Base-by-base conservation (phyloP, 2,113 vertebrate species). In the Hippolais icterina region DNA sequence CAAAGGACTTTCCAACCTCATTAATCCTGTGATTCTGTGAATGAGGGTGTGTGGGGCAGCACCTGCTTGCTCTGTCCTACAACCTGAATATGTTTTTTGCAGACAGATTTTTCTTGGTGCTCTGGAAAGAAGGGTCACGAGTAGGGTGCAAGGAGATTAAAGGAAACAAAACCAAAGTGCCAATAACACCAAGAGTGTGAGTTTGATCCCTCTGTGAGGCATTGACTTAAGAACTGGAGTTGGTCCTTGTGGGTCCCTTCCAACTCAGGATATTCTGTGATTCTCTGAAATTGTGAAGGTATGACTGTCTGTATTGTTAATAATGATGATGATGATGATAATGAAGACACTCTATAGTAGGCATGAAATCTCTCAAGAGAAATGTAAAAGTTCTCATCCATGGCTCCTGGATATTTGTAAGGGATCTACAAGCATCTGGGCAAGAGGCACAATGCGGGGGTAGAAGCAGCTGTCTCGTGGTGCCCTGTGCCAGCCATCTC, bases 1-100 rank as follows among this genome's bases (percentile, higher is more conserved):
- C 24, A 1, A 16, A 56, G 24, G 5, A 49, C 10, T n/a, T 56
- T 16, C 42, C 60, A 75, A 4, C 1, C 1, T 23, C 0, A 0
- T 49, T n/a, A 41, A 65, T 46, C 2, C 37, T 37, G 44, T 44
- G 31, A 28, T 16, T 25, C 42, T 65, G 49, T 47, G n/a, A 19
- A 2, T 21, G n/a, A 70, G 69, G 49, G 50, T 28, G 49, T 3
- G 23, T 57, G 66, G 1, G 5, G 35, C 15, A 56, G 46, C 53
- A 5, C 63, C 63, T 72, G 31, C 70, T 42, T 4, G 1, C 57
- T 54, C 52, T 49, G 31, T 52, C 47, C 44, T 12, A 31, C 27
- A 10, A 2, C 12, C 33, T 18, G 6, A 22, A 7, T 27, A 0
- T 35, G 12, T 1, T 17, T 22, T 87, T 33, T 81, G 39, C 19